phyloP scores from a whole-genome alignment of 2,888 invertebrate species.

The Poecilus cupreus region DNA sequence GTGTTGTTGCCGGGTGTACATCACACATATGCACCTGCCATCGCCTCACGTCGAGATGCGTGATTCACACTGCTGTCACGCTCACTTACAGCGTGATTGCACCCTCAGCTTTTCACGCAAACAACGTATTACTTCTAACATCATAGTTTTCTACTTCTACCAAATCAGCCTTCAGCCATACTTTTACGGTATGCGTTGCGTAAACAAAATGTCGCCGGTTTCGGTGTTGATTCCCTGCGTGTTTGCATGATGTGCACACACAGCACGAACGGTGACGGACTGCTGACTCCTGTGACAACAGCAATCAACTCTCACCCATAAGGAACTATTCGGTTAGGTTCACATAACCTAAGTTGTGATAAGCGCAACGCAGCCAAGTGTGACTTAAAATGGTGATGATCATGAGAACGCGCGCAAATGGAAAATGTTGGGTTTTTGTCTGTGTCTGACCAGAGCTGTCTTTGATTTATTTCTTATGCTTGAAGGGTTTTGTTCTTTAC shows the following conservation, averaged over 20 bases:
- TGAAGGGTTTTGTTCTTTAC: conserved; percentile 3
- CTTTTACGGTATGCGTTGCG: conserved; percentile 21
- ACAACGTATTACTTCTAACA: no score
- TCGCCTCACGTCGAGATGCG: no score
- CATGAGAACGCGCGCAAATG: conserved; percentile 28
- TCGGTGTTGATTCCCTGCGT: background rate
- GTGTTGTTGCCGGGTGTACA: no score
- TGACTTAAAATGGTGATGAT: conserved; percentile 57
- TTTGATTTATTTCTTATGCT: conserved; percentile 41
- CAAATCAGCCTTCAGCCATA: background rate
- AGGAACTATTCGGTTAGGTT: background rate
- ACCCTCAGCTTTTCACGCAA: no score
- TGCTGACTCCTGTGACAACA: conserved; percentile 30
- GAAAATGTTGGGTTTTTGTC: conserved; percentile 44
- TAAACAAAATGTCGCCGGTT: conserved; percentile 36
- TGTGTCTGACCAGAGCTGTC: background rate
- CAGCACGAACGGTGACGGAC: conserved; percentile 30
- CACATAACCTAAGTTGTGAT: conserved; percentile 1
- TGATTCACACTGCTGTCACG: no score
- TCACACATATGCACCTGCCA: no score
- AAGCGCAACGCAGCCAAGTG: conserved; percentile 41
- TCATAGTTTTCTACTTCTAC: conserved; percentile 8
- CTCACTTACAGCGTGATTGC: no score
- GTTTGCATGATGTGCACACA: conserved; percentile 38
- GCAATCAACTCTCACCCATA: background rate